Base-by-base conservation (phyloP, 2,888 invertebrate species). In the Drosophila gaucha region DNA sequence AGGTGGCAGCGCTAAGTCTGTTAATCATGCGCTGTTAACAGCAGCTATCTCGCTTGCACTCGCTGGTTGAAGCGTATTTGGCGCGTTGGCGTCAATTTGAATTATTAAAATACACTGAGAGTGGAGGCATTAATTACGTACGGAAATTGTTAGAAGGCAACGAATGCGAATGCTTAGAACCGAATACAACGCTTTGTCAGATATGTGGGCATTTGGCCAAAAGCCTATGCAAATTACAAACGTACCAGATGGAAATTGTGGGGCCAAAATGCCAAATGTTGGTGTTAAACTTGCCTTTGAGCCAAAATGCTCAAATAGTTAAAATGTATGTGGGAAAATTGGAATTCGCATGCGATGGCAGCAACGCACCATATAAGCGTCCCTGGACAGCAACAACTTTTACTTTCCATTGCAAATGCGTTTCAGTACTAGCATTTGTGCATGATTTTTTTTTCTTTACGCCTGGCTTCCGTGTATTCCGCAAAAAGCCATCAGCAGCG, bases 271-370 rank as follows among this genome's bases (percentile, higher is more conserved):
- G 47, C 76, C 80, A 86, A 83, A 80, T 78, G 78, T 80, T 80
- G 68, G 86, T 83, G 86, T 83, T 71, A 74, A 84, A 68, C 76
- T 65, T 52, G 80, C 59, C 67, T 74, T 68, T 59, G 62, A 65
- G 35, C 33, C 49, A 62, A 44, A 68, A 55, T 60, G 50, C 65
- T 60, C 55, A 58, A 55, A 52, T 58, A 65, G 41, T 60, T 55
- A 41, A 74, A 84, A 84, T 87, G 76, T 80, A 85, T 85, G 85
- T 85, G 85, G 85, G 87, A 85, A 85, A 78, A 78, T 80, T 69
- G 78, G 80, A 77, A 79, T 74, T 80, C 74, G 78, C 69, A 74
- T 70, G 67, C 51, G 68, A 59, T 72, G 83, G 75, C 78, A 46
- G 76, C 71, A 62, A 74, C 74, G 58, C 67, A 72, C 82, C 86